These are phyloP conservation scores for Latrodectus hesperus DNA, from an alignment of 2,888 invertebrate species.

Conservation along the genomic window DNA sequence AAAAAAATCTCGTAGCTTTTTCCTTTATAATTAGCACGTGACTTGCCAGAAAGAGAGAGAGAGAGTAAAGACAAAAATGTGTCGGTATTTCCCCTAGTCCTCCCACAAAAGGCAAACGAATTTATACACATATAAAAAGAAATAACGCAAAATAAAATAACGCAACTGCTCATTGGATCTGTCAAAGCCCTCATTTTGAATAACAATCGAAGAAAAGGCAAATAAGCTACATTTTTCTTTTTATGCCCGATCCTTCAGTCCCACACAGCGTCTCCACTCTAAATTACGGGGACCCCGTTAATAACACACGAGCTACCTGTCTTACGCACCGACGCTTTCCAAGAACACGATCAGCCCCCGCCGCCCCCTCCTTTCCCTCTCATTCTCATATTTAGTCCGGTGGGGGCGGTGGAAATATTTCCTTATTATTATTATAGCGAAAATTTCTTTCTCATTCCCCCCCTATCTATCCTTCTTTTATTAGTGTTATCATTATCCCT, in stretches of 20 bases:
- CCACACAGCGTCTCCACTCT: slow-evolving; percentile 9
- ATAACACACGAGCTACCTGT: slow-evolving; percentile 49
- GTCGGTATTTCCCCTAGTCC: too few species aligned
- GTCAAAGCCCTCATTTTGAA: slow-evolving; percentile 60
- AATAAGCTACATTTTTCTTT: slow-evolving; percentile 29
- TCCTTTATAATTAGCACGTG: too few species aligned
- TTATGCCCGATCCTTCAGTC: not conserved
- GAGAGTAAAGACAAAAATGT: too few species aligned
- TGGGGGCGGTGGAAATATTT: slow-evolving; percentile 26
- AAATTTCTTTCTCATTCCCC: slow-evolving; percentile 8
- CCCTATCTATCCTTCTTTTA: slow-evolving; percentile 11
- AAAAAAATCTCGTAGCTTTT: too few species aligned
- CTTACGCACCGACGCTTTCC: slow-evolving; percentile 51
- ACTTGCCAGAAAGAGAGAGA: too few species aligned
- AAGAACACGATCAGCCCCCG: slow-evolving; percentile 14
- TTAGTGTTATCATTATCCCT: slow-evolving; percentile 42
- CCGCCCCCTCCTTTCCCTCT: not conserved
- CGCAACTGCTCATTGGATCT: slow-evolving; percentile 58
- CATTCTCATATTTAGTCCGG: slow-evolving; percentile 18
- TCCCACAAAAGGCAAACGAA: not conserved
- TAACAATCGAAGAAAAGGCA: slow-evolving; percentile 61
- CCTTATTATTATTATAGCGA: slow-evolving; percentile 5
- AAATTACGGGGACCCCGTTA: slow-evolving; percentile 41
- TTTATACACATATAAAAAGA: not conserved
- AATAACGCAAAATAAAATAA: not conserved